Evolutionary conservation across 2,888 invertebrate genomes (phyloP).

Genomic region (Habrosyne pyritoides): DNA sequence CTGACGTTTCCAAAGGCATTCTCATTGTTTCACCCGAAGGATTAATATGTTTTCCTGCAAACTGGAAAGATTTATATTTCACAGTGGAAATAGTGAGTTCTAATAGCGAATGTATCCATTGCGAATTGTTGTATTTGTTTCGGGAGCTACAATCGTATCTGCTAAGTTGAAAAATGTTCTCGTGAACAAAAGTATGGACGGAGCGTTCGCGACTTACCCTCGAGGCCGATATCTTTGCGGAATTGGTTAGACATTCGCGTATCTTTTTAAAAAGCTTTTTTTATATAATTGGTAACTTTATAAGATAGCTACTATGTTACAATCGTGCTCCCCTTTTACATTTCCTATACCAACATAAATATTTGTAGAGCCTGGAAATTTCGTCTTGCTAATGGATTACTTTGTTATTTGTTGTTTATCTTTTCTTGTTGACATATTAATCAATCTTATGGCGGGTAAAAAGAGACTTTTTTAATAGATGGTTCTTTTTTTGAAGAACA

Average conservation of each 20-base stretch:
- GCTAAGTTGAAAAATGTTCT: slow-evolving; percentile 2
- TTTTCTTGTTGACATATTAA: slow-evolving; percentile 7
- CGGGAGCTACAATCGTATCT: background rate
- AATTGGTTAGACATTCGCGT: no score
- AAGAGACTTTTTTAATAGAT: background rate
- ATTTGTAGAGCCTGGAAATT: background rate
- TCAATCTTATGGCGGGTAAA: slow-evolving; percentile 4
- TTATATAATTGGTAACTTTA: no score
- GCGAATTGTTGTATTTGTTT: background rate
- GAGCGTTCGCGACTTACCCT: background rate
- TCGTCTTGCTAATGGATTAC: slow-evolving; percentile 8
- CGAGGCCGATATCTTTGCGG: background rate
- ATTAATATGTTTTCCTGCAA: slow-evolving; percentile 39
- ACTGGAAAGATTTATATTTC: slow-evolving; percentile 20
- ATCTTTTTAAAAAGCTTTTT: no score
- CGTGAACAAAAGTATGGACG: background rate
- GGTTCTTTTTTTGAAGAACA: background rate
- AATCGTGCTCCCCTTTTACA: background rate
- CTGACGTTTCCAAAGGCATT: slow-evolving; percentile 58
- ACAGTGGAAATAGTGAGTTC: slow-evolving; percentile 6
- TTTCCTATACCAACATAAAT: background rate
- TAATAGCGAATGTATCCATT: slow-evolving; percentile 6
- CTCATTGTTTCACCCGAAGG: slow-evolving; percentile 48
- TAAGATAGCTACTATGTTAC: background rate
- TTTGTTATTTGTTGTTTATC: slow-evolving; percentile 9